Percentiles rank a stretch among this genome's conserved stretches.
Evolutionary conservation across 2,797 vertebrate species (phyloP).

Genomic region (Xenopus petersii): DNA sequence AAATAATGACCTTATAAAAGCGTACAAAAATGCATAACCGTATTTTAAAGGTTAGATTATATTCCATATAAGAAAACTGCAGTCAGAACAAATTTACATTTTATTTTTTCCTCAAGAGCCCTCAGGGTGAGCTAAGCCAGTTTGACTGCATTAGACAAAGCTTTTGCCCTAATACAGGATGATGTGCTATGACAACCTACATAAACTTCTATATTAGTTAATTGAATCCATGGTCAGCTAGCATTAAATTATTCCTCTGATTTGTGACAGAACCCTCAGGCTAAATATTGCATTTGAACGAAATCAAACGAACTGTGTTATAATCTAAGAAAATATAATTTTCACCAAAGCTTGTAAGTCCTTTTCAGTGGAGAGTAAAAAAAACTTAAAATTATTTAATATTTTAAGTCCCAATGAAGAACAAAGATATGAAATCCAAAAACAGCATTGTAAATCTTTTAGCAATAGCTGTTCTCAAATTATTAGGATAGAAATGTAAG

Average conservation of each 20-base stretch:
- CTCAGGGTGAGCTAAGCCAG: constrained; percentile 40
- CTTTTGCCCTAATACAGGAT: constrained; percentile 40
- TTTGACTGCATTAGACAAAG: constrained; percentile 48
- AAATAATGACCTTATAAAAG: not conserved
- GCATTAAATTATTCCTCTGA: constrained; percentile 50
- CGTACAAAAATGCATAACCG: too few relatives aligned
- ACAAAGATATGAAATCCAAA: too few relatives aligned
- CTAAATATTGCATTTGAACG: constrained; percentile 53
- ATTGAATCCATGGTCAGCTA: constrained; percentile 54
- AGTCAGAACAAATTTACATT: constrained; percentile 3
- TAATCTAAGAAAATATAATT: constrained; percentile 14
- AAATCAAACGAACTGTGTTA: constrained; percentile 54
- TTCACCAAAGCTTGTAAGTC: not conserved
- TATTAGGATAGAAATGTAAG: too few relatives aligned
- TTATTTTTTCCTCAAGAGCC: constrained; percentile 26
- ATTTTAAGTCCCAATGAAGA: too few relatives aligned
- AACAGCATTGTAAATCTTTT: too few relatives aligned
- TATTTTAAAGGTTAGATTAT: too few relatives aligned
- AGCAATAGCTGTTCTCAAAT: too few relatives aligned
- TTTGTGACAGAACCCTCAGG: constrained; percentile 51
- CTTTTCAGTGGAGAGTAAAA: constrained; percentile 15
- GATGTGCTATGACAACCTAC: constrained; percentile 45
- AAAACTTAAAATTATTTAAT: not conserved
- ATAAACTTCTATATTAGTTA: constrained; percentile 56
- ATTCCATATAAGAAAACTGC: not conserved